Evolutionary conservation across 2,888 invertebrate species (phyloP).

Genomic region (Cephus pulcher): DNA sequence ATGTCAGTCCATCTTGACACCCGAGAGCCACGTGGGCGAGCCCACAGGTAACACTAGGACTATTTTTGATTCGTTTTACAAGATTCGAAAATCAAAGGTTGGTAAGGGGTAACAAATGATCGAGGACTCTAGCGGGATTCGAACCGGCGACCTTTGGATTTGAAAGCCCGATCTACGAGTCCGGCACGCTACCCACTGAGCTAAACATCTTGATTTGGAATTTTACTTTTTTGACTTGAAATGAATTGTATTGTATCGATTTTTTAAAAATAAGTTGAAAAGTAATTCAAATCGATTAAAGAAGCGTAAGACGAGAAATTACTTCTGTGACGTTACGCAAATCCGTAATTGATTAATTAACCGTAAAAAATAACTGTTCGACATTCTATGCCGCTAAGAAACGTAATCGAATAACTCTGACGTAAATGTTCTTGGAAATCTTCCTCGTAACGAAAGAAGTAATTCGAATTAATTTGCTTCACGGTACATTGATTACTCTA

Average conservation of each 20-base stretch:
- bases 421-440: not conserved
- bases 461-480: not conserved
- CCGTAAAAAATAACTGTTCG: not conserved
- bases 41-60: constrained; percentile 39
- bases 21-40: constrained; percentile 24
- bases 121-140: not conserved
- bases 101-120: not conserved
- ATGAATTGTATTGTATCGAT: not conserved
- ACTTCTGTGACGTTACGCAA: not conserved
- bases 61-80: not conserved
- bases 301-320: not conserved
- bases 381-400: not conserved
- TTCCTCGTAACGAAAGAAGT: not conserved
- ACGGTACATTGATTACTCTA: not conserved
- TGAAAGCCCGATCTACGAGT: not conserved
- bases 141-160: constrained; percentile 1
- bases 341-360: not conserved
- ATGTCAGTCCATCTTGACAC: constrained; percentile 38
- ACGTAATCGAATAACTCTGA: not conserved
- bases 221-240: not conserved
- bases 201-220: not conserved
- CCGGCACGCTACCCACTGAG: not conserved
- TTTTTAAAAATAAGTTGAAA: not conserved
- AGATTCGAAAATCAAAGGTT: not conserved
- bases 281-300: not conserved